Base-by-base conservation (phyloP, 2,797 vertebrate genomes). In the Pogonophryne albipinna region DNA sequence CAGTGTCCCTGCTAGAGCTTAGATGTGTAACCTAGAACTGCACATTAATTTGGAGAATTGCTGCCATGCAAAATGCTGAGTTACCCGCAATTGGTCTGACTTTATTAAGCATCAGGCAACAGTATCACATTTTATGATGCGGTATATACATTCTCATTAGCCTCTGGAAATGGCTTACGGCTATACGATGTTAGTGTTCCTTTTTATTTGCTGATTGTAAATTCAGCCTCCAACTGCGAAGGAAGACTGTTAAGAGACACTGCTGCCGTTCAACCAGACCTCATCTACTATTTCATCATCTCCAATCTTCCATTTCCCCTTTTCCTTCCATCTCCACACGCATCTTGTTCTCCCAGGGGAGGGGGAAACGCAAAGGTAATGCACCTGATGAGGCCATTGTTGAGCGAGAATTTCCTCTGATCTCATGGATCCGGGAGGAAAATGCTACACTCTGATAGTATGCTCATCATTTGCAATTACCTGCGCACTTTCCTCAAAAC, bases 401-500 rank as follows among this genome's bases (percentile, higher is more conserved):
- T 76, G 44, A 64, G 53, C 0, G 3, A 53, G 19, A 70, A 64
- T 74, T n/a, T 66, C 52, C 44, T 42, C 46, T 70, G 66, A 80
- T 81, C 49, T 68, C 75, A 38, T 67, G 71, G 31, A 79, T 78
- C 53, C 8, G 3, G 49, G 23, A 45, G 49, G 47, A 42, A 83
- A 71, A 65, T 47, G 38, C 46, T 20, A 6, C 13, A 47, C 46
- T 42, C 23, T n/a, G 23, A 74, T 53, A 82, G 57, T 65, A 62
- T 61, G 60, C 60, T 76, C 57, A 80, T 78, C 31, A 81, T 76
- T 76, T 77, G 61, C 66, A 77, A 80, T 85, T 79, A 80, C 67
- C 59, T 72, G 69, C 7, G 2, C 27, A 50, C 42, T 66, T 47
- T 73, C 50, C 38, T 69, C 23, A 23, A 74, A 80, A 80, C 57